These are phyloP conservation scores for Halichoerus grypus DNA, from an alignment of 2,113 vertebrate species.

Conservation along the genomic window DNA sequence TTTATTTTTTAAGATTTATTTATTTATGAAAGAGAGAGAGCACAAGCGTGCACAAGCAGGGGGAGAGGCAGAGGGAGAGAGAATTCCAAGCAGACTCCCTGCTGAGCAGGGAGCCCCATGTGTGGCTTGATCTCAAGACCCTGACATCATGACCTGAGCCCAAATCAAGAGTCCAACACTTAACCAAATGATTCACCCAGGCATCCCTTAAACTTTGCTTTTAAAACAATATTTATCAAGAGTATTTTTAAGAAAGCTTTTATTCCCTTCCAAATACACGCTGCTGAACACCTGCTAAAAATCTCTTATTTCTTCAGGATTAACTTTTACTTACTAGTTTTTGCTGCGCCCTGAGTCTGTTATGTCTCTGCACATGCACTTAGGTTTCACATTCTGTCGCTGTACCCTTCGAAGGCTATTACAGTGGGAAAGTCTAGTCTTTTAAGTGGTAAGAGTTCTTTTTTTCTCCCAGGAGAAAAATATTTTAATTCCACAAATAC, in stretches of 20 bases:
- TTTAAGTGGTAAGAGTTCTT: background rate
- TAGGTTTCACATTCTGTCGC: background rate
- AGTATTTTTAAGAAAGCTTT: background rate
- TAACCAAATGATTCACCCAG: background rate
- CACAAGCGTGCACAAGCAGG: background rate
- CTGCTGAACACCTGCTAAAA: background rate
- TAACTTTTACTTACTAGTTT: background rate
- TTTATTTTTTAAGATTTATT: background rate
- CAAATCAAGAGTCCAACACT: background rate
- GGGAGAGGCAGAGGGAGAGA: background rate
- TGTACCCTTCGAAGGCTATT: background rate
- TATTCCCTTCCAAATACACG: background rate
- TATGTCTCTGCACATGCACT: background rate
- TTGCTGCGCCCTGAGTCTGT: background rate
- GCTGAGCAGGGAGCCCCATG: background rate
- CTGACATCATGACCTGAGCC: background rate
- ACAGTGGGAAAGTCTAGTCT: background rate
- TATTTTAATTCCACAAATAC: background rate
- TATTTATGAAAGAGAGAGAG: background rate
- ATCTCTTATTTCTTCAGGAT: background rate
- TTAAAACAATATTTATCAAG: background rate
- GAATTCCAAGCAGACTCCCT: background rate
- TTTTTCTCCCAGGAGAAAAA: background rate
- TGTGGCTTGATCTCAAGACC: background rate
- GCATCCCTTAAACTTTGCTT: background rate